These are phyloP conservation scores for Micromys minutus DNA, from an alignment of 2,113 vertebrate genomes.

Conservation along the genomic window DNA sequence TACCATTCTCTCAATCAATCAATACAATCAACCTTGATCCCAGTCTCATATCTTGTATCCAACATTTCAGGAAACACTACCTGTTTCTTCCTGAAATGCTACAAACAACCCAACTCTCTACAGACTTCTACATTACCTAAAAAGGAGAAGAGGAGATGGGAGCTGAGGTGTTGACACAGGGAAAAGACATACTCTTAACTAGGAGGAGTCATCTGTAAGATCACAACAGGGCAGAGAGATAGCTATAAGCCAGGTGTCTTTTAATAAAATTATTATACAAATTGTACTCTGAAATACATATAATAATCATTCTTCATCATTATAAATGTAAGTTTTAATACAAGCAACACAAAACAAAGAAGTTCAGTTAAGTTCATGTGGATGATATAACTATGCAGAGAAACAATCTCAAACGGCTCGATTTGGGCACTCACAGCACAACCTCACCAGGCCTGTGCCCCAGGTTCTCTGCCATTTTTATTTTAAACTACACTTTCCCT, in stretches of 20 bases:
- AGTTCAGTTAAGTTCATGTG: not conserved
- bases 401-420: not conserved
- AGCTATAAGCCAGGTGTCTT: not conserved
- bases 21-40: not conserved
- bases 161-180: not conserved
- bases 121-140: not conserved
- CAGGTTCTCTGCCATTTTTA: too few species aligned
- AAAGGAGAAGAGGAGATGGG: not conserved
- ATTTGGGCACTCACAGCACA: too few species aligned
- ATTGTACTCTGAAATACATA: conserved; percentile 1
- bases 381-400: not conserved
- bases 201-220: not conserved
- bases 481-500: too few species aligned
- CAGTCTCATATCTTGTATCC: not conserved
- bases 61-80: not conserved
- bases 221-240: not conserved
- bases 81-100: not conserved
- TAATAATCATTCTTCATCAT: not conserved
- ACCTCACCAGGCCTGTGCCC: too few species aligned
- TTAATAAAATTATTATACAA: not conserved
- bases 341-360: conserved; percentile 35
- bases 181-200: not conserved
- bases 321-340: conserved; percentile 39
- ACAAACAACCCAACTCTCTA: not conserved
- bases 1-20: not conserved